A percentile compares a stretch with the other conserved stretches of the same genome.
Conservation (phyloP, 1,140 invertebrate genomes). For the Arion vulgaris region DNA sequence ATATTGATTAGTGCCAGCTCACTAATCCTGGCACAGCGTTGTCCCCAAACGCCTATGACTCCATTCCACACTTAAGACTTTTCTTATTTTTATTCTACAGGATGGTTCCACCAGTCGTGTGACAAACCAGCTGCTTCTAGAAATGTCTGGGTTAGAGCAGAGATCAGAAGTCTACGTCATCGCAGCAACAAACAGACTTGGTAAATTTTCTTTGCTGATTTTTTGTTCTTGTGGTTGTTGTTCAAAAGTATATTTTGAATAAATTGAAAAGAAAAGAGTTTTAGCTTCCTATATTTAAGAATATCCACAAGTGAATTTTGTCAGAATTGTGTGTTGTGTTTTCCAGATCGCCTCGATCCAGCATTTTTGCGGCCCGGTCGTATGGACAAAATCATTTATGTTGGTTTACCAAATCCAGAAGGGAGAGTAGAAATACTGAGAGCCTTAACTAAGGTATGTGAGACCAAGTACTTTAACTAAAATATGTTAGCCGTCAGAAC, state of each 20-base stretch:
- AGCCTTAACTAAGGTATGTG: constrained; percentile 88
- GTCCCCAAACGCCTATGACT: too few relatives aligned
- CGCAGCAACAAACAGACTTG: constrained; percentile 94
- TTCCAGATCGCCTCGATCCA: constrained; percentile 92
- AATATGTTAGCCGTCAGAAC: neutral
- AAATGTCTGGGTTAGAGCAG: constrained; percentile 97
- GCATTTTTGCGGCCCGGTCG: constrained; percentile 96
- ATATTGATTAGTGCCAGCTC: too few relatives aligned
- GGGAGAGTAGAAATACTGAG: constrained; percentile 91
- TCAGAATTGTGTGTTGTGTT: neutral
- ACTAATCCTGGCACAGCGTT: too few relatives aligned
- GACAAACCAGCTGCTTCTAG: constrained; percentile 97
- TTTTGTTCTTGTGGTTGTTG: neutral
- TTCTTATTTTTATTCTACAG: constrained; percentile 65
- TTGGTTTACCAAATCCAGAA: constrained; percentile 86
- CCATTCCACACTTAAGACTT: too few relatives aligned
- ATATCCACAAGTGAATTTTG: too few relatives aligned
- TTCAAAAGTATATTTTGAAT: too few relatives aligned
- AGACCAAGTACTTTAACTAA: neutral
- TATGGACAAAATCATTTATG: constrained; percentile 94
- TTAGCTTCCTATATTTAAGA: too few relatives aligned
- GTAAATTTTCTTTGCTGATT: constrained; percentile 48
- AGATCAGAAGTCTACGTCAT: constrained; percentile 92
- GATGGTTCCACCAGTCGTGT: constrained; percentile 81
- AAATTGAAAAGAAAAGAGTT: too few relatives aligned